Conservation (phyloP, 2,113 vertebrate species). For the Heterochromis multidens region DNA sequence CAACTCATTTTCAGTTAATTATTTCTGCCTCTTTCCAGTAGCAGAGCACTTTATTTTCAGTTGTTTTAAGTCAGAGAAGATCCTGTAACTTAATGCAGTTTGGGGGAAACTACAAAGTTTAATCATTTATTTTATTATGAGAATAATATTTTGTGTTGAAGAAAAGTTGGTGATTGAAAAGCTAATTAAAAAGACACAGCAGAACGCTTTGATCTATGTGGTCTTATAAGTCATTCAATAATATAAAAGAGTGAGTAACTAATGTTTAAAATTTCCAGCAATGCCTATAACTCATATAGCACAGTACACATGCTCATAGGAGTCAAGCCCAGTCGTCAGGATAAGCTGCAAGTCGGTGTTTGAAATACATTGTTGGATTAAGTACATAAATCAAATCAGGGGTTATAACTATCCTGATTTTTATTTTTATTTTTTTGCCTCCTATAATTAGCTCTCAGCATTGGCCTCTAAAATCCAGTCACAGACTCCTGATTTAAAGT, state of each 20-base stretch:
- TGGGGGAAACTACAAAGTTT: neutral
- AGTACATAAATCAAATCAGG: neutral
- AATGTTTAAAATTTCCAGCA: neutral
- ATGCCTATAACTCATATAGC: neutral
- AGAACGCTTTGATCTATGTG: neutral
- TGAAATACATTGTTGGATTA: neutral
- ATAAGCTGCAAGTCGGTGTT: neutral
- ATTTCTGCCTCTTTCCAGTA: no score
- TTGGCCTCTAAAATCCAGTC: neutral
- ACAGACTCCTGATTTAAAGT: neutral
- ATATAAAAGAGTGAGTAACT: neutral
- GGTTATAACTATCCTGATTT: neutral
- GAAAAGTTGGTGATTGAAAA: neutral
- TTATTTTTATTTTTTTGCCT: neutral
- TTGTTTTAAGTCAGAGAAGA: no score
- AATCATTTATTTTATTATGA: fast-evolving
- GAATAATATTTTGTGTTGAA: neutral
- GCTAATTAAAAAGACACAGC: neutral
- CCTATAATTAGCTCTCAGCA: fast-evolving
- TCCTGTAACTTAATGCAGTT: no score
- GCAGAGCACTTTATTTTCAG: no score
- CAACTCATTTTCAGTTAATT: no score
- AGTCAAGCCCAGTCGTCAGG: neutral
- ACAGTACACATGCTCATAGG: neutral
- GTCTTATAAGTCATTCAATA: neutral